Evolutionary conservation across 2,797 vertebrate species (phyloP), one percentile per base, ranked within the genome.

Genomic region (Hybognathus amarus): DNA sequence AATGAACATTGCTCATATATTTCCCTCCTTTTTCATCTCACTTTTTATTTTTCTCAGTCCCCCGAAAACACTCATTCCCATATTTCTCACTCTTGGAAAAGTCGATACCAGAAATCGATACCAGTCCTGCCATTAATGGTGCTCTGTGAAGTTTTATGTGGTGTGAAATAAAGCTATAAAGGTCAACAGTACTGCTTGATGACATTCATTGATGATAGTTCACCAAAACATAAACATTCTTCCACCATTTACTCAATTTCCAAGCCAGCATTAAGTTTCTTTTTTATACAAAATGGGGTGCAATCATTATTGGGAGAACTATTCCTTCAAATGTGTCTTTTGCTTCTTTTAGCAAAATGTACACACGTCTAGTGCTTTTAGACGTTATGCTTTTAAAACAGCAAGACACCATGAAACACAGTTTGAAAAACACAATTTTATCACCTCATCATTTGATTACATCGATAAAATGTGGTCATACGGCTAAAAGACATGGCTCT

Each of bases 111-210:
- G n/a, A n/a, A n/a, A n/a, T 81, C 38, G 50, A 73, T 38, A 64
- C 24, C 27, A 6, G 7, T 50, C 1, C 20, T 64, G 54, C 50
- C 40, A 73, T 17, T 13, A 50, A 13, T 50, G 45, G 45, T 24
- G 30, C 77, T 66, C 12, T 33, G 30, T 64, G 77, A n/a, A 54
- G 2, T 66, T 79, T 68, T 38, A 81, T 50, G 38, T 61, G 8
- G 20, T 50, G 20, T 73, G 30, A 82, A 82, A 82, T 74, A 4
- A 66, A 47, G 42, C 70, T 24, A 64, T 74, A 30, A 42, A 64
- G 79, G 7, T 47, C 18, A 63, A 71, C 42, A 36, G 24, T 18
- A 64, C 18, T 70, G 47, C n/a, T 38, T 18, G 4, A n/a, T 71
- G 42, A 33, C 17, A 61, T 68, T 18, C 36, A 36, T 1, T 5